phyloP scores from a whole-genome alignment of 2,113 vertebrate genomes.

The Cephalopholis sonnerati region DNA sequence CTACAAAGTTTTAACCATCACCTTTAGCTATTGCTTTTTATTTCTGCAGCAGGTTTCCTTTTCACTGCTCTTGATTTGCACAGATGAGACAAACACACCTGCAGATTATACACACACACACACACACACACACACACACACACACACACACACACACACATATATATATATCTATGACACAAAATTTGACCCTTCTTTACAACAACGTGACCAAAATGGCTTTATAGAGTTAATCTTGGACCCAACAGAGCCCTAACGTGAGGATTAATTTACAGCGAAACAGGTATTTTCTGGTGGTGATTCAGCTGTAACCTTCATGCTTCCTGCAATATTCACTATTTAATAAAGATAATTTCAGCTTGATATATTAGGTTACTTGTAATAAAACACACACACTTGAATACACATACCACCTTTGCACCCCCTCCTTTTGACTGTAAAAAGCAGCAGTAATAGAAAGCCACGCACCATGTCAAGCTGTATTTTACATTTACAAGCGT shows the following conservation, averaged over 20 bases:
- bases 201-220: constrained; percentile 27
- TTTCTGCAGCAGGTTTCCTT: too few relatives aligned
- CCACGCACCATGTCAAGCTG: constrained; percentile 49
- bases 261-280: constrained; percentile 34
- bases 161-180: too few relatives aligned
- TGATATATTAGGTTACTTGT: constrained; percentile 51
- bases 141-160: too few relatives aligned
- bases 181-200: too few relatives aligned
- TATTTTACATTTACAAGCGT: constrained; percentile 76
- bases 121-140: too few relatives aligned
- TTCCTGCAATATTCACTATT: constrained; percentile 30
- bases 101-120: too few relatives aligned
- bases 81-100: background rate
- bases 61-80: too few relatives aligned
- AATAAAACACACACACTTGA: constrained; percentile 48
- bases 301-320: constrained; percentile 40
- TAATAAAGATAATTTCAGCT: constrained; percentile 52
- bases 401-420: constrained; percentile 46
- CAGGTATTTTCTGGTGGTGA: constrained; percentile 11
- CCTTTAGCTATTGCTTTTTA: background rate
- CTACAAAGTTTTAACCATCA: background rate
- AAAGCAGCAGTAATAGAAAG: constrained; percentile 62
- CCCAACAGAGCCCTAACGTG: constrained; percentile 5
- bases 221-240: constrained; percentile 23
- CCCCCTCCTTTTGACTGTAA: constrained; percentile 48